Base-by-base conservation (phyloP, 2,797 vertebrate species). In the Phoeniculus purpureus region DNA sequence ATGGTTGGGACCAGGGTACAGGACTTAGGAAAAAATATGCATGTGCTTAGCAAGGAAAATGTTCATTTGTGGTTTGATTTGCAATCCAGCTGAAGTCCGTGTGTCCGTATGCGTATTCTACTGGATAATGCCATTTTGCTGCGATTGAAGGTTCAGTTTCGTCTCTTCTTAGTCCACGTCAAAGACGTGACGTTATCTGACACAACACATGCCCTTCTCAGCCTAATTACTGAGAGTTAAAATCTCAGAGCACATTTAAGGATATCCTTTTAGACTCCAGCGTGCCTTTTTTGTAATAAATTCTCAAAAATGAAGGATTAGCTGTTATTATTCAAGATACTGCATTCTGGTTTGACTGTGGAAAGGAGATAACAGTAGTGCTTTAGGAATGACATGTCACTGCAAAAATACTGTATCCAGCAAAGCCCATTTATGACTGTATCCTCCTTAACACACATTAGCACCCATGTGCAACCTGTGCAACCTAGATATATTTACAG, bases 241-340 rank as follows among this genome's bases (percentile, higher is more conserved):
- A 84, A 94, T 71, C 55, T 71, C 73, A 31, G 56, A 51, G 45
- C n/a, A 22, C 62, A 75, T 71, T 91, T 88, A 86, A 91, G 68
- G 14, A 60, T 78, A 92, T 83, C 86, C 50, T 95, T 40, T 90
- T 89, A 75, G 54, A 74, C 55, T 94, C 62, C 88, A 64, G 40
- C 51, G n/a, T 15, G 12, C 81, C n/a, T 29, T 75, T 95, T 95
- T 89, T 70, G 62, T 91, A 95, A 90, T 48, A 4, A 48, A 74
- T 94, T 91, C 43, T 81, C 65, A 55, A 81, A 89, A 90, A 90
- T 88, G 81, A 93, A 78, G 89, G 95, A 95, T 95, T 94, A 89
- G 51, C 72, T 89, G 32, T 87, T 95, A 56, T 61, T 91, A 67
- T 90, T 94, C 52, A 84, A 75, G 66, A 50, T 92, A 81, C 82